Percentiles rank a stretch among this genome's conserved stretches.
Evolutionary conservation across 1,140 invertebrate genomes (phyloP).

Genomic region (Lysiphlebus fabarum): DNA sequence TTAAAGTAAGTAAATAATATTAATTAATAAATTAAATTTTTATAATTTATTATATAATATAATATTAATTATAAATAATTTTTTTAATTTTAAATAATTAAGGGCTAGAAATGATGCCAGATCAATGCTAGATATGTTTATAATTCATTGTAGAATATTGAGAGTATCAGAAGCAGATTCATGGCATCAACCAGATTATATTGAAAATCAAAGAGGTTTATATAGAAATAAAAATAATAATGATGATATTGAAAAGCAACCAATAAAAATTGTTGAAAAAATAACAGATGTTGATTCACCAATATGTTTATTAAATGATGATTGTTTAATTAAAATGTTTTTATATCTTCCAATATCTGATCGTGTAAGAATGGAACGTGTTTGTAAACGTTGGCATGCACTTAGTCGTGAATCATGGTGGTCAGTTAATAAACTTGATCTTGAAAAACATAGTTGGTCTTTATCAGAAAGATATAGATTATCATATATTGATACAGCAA

Average conservation of each 20-base stretch:
- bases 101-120: too few relatives aligned
- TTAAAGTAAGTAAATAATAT: conserved; percentile 39
- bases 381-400: conserved; percentile 45
- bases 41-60: too few relatives aligned
- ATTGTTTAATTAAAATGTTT: conserved; percentile 49
- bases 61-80: too few relatives aligned
- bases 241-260: conserved; percentile 8
- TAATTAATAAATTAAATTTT: too few relatives aligned
- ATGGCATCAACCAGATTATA: conserved; percentile 51
- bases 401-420: conserved; percentile 43
- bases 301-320: conserved; percentile 47
- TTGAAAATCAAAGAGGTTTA: conserved; percentile 39
- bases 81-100: too few relatives aligned
- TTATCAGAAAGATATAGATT: conserved; percentile 15
- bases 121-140: too few relatives aligned
- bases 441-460: conserved; percentile 34
- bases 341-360: conserved; percentile 43
- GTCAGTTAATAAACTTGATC: conserved; percentile 36
- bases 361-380: conserved; percentile 44
- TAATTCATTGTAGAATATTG: conserved; percentile 44
- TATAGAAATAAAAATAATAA: conserved; percentile 28
- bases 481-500: conserved; percentile 33
- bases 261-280: conserved; percentile 11
- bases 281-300: conserved; percentile 26
- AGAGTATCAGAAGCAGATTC: conserved; percentile 46